Base-by-base conservation (phyloP, 2,888 invertebrate species). In the Agrochola circellaris region DNA sequence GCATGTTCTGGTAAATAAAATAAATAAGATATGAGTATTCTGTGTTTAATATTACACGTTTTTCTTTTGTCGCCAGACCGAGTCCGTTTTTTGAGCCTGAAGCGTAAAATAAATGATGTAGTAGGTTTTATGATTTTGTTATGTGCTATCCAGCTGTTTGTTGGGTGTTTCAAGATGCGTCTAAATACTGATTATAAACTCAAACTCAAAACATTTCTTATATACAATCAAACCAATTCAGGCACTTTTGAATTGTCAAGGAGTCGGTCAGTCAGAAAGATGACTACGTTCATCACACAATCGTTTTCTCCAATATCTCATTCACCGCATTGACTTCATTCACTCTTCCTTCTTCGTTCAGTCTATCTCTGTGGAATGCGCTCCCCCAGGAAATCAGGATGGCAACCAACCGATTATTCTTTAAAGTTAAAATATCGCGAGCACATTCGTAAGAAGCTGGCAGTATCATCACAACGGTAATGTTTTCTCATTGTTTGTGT, bases 1-100 rank as follows among this genome's bases (percentile, higher is more conserved):
- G 62, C 64, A 66, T 73, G 48, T 61, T 61, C 23, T 72, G 64
- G 51, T 61, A 13, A 61, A 66, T 79, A 79, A 77, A 75, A 71
- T 78, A 79, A 79, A 77, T 60, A 45, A 84, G 17, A 56, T 82
- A 65, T 64, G 65, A 42, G 66, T 67, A 38, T 61, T 30, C 38
- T 42, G 75, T 73, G 38, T 51, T 79, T 75, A n/a, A 45, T 54
- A n/a, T 45, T 56, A 61, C n/a, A 38, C 13, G 45, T 48, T 79
- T 79, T 76, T 67, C 48, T 56, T 75, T 56, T 48, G 56, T 67
- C 48, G 67, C 62, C 20, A 66, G 15, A 61, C 30, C 3, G 38
- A 30, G 20, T 20, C 30, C 11, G 30, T 58, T 26, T 60, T 60
- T 51, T 34, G 2, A 58, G 13, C 7, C 38, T 38, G 11, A 34